These are phyloP conservation scores for Lagodon rhomboides DNA, from an alignment of 2,797 vertebrate genomes.

Conservation along the genomic window DNA sequence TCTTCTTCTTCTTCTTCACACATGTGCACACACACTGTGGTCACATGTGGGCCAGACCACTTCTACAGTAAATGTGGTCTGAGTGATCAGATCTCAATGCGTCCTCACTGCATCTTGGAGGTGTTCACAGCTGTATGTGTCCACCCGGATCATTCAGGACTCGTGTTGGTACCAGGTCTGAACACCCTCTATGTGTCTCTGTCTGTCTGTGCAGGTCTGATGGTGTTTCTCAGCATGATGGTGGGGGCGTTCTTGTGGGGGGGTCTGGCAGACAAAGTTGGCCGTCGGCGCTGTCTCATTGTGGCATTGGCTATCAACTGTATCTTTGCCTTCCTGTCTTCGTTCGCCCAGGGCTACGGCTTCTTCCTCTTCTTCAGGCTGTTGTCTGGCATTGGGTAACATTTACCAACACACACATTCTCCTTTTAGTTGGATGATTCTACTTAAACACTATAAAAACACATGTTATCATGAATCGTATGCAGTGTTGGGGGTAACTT, in stretches of 20 bases:
- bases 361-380: slow-evolving; percentile 98
- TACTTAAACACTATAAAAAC: background rate
- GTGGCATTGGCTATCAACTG: slow-evolving; percentile 92
- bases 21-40: too few species aligned
- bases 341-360: slow-evolving; percentile 94
- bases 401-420: background rate
- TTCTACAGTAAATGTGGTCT: too few species aligned
- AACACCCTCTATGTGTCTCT: background rate
- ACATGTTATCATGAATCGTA: background rate
- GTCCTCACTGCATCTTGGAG: too few species aligned
- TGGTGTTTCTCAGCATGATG: slow-evolving; percentile 98
- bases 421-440: background rate
- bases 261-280: slow-evolving; percentile 94
- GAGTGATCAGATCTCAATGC: too few species aligned
- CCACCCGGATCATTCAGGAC: too few species aligned
- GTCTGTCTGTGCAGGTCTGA: slow-evolving; percentile 85
- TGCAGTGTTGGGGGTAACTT: too few species aligned
- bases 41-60: too few species aligned
- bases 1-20: too few species aligned
- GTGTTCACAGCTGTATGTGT: too few species aligned
- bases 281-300: slow-evolving; percentile 91
- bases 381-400: slow-evolving; percentile 94
- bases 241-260: slow-evolving; percentile 94
- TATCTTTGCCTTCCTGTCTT: slow-evolving; percentile 92
- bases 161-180: too few species aligned